Conservation (phyloP, 2,888 invertebrate species). For the Acheta domesticus region DNA sequence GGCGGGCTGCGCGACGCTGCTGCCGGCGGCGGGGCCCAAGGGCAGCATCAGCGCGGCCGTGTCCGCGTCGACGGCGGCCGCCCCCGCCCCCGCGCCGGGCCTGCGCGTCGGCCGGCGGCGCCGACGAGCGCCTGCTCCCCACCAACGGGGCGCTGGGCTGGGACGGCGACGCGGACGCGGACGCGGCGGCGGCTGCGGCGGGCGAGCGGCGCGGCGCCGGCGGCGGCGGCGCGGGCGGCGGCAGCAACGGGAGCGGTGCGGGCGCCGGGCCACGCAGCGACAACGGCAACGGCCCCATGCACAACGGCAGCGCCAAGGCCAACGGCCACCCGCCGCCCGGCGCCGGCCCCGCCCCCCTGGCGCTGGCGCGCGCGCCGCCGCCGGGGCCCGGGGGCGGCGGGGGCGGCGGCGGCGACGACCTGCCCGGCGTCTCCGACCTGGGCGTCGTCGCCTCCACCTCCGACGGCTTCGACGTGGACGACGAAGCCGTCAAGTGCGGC, state of each 20-base stretch:
- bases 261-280: neutral
- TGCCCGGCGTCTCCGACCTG: constrained; percentile 3
- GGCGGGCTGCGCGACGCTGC: neutral
- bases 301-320: neutral
- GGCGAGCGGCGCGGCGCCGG: neutral
- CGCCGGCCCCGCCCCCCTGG: neutral
- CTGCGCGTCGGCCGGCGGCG: neutral
- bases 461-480: constrained; percentile 42
- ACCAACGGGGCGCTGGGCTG: neutral
- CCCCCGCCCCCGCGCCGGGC: neutral
- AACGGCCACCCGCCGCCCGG: neutral
- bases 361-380: neutral
- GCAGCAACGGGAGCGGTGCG: neutral
- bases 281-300: constrained; percentile 19
- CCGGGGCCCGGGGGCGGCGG: neutral
- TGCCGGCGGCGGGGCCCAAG: neutral
- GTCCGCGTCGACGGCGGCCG: neutral
- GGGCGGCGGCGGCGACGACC: neutral
- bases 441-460: constrained; percentile 26
- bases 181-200: neutral
- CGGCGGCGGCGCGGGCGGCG: neutral
- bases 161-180: neutral
- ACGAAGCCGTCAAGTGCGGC: constrained; percentile 66
- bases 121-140: neutral
- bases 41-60: constrained; percentile 11